phyloP scores from a whole-genome alignment of 2,888 invertebrate genomes.

The Ephialtes manifestator region DNA sequence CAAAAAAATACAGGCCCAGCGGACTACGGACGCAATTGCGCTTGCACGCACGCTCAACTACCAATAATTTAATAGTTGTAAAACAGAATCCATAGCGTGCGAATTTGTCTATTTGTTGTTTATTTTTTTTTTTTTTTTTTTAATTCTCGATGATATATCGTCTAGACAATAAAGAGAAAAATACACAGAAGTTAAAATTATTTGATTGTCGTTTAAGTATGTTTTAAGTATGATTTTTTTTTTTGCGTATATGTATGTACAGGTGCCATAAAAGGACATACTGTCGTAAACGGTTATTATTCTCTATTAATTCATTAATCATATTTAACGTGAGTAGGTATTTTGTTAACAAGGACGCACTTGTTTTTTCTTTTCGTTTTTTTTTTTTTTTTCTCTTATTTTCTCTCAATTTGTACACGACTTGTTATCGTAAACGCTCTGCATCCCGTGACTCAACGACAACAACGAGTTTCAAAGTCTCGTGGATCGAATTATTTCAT shows the following conservation, averaged over 20 bases:
- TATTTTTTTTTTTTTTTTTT: conserved; percentile 43
- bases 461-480: conserved; percentile 10
- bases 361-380: conserved; percentile 40
- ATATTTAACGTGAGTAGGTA: conserved; percentile 63
- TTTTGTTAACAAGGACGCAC: conserved; percentile 51
- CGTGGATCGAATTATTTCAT: background rate
- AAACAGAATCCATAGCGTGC: conserved; percentile 42
- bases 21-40: conserved; percentile 68
- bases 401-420: conserved; percentile 72
- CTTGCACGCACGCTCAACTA: conserved; percentile 71
- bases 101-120: conserved; percentile 19
- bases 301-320: conserved; percentile 60
- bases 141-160: conserved; percentile 43
- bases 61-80: conserved; percentile 60
- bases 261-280: conserved; percentile 74
- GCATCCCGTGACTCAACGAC: conserved; percentile 59
- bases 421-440: conserved; percentile 69
- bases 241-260: conserved; percentile 68
- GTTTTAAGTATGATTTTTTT: conserved; percentile 59
- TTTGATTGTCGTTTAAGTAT: conserved; percentile 58
- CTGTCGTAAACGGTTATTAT: conserved; percentile 62
- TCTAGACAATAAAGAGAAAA: conserved; percentile 54
- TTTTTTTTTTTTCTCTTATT: conserved; percentile 53
- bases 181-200: conserved; percentile 28
- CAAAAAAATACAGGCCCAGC: conserved; percentile 40